A percentile compares a stretch with the other conserved stretches of the same genome.
Conservation (phyloP, 30 jellyfish, hydroid and myxozoan species). For the Hydractinia echinata region DNA sequence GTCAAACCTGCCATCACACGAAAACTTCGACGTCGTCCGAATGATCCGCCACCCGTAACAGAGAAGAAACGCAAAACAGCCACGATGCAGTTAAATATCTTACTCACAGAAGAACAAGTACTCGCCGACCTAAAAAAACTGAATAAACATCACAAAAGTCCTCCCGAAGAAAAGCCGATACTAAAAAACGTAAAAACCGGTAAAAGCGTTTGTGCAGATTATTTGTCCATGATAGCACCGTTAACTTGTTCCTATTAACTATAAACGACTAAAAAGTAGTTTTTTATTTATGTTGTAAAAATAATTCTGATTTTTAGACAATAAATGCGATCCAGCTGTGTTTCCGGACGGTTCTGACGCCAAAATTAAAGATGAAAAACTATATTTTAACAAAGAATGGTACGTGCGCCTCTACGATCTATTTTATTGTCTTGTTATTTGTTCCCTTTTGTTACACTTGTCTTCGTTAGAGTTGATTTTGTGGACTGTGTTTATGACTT, state of each 20-base stretch:
- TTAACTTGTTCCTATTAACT: too few species aligned
- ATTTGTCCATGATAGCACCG: too few species aligned
- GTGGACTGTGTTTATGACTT: neutral
- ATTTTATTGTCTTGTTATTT: neutral
- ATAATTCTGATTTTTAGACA: neutral
- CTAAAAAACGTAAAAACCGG: neutral
- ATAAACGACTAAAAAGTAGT: too few species aligned
- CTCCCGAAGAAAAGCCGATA: neutral
- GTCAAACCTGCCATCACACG: slow-evolving; percentile 90
- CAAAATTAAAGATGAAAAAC: slow-evolving; percentile 84
- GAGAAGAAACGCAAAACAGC: slow-evolving; percentile 77
- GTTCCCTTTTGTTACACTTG: neutral
- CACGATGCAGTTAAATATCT: slow-evolving; percentile 56
- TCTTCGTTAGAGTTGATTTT: neutral
- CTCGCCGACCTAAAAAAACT: slow-evolving; percentile 74
- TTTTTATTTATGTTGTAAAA: too few species aligned
- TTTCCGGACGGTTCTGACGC: slow-evolving; percentile 70
- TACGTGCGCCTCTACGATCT: slow-evolving; percentile 2
- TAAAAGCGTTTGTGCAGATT: neutral
- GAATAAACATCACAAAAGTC: slow-evolving; percentile 53
- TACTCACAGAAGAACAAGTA: slow-evolving; percentile 78
- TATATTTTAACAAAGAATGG: slow-evolving; percentile 84
- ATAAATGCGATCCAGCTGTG: slow-evolving; percentile 35
- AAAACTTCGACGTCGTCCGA: slow-evolving; percentile 79
- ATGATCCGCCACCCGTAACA: slow-evolving; percentile 97